Base-by-base conservation (phyloP, 2,797 vertebrate genomes). In the Leptodactylus fallax region DNA sequence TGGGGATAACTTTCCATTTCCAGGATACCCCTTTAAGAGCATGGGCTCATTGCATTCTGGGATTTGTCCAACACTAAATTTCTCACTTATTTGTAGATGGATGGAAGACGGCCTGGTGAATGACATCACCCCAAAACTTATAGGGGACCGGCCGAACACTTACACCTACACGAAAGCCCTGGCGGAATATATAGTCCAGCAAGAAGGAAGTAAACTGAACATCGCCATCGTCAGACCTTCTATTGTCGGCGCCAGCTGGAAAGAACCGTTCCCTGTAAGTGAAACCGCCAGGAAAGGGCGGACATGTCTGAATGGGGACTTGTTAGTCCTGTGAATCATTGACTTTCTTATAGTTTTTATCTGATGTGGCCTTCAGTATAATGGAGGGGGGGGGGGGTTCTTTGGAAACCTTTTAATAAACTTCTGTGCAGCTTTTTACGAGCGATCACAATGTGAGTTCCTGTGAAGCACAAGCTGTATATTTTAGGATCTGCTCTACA, bases 181-280 rank as follows among this genome's bases (percentile, higher is more conserved):
- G 94, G 98, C 98, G 0, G 98, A 99, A 92, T 97, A 97, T 21
- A 87, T 99, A 91, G 95, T 99, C 79, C 98, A 98, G 92, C 96
- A 99, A 93, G 98, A 99, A 93, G 95, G 96, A 71, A 95, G 96
- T 74, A 96, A 97, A 90, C 92, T 99, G 82, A 99, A 99, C 80
- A 94, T 97, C 65, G 98, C 95, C 23, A 99, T 99, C 89, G 90
- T 99, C 85, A 97, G 98, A 87, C 98, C 98, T 0, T 99, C 98
- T 9, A 99, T 99, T 84, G 97, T 99, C 14, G 98, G 98, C 91
- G 98, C 98, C 92, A 99, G 98, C 93, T 99, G 98, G 98, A 98
- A 98, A 85, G 98, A 99, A 85, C 98, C 98, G 6, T 99, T 99
- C 91, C 98, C 98, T 12, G 98, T 99, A 94, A 98, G 97, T 95